Evolutionary conservation across 2,888 invertebrate genomes (phyloP), one percentile per base, ranked within the genome.

Genomic region (Drosophila borborema): DNA sequence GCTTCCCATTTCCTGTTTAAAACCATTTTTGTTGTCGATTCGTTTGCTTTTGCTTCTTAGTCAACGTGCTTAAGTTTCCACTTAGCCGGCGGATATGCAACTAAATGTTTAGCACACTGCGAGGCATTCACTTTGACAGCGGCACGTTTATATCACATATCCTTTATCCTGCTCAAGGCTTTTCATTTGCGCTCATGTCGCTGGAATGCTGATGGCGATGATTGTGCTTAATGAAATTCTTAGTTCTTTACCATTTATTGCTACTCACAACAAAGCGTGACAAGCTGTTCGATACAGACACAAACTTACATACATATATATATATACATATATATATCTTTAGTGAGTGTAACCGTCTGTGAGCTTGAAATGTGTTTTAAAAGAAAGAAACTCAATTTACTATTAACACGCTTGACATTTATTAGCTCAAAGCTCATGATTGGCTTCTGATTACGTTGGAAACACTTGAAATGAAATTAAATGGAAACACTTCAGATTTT

Each of bases 151-250:
- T 41, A 41, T 43, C n/a, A 38, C 51, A 63, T 51, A 46, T 72
- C 63, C 20, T 56, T 63, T 18, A 34, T 46, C 23, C 20, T 36
- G 18, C 53, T 55, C 28, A 34, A 41, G 64, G 53, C 58, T 48
- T 58, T 72, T 64, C 53, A 58, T 63, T 72, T 63, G 56, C 43
- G 20, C 49, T 12, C 54, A 40, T 46, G 28, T 41, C 56, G 49
- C 49, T 58, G 40, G 23, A 34, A 55, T 18, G 38, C 62, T 71
- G 38, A 18, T 62, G 55, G 49, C 51, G 20, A 46, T 41, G 45
- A 45, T 45, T 56, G 41, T 28, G 38, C 46, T 48, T 55, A 23
- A n/a, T 40, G 46, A 48, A 55, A 31, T 40, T 34, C 49, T 38
- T 43, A 20, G 62, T 49, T 62, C 43, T 62, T 55, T 4, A 6